A percentile compares a stretch with the other conserved stretches of the same genome.
These are phyloP conservation scores for Anisognathus igniventris DNA, from an alignment of 2,797 vertebrate species.

Conservation along the genomic window DNA sequence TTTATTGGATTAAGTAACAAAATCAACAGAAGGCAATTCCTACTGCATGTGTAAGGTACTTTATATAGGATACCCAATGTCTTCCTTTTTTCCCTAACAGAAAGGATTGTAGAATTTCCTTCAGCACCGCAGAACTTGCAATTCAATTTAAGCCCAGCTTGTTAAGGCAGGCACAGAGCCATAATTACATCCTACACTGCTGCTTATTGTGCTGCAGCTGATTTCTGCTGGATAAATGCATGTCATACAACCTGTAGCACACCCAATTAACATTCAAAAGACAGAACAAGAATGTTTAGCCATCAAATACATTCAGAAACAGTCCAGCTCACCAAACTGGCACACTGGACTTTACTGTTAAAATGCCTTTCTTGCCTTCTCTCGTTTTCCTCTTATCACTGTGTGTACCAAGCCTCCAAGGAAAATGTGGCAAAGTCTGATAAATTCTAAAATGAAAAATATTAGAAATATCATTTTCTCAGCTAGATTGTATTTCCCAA, in stretches of 20 bases:
- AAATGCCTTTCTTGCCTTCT: background rate
- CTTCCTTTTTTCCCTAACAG: background rate
- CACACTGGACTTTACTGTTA: background rate
- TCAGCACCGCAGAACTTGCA: background rate
- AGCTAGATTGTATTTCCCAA: background rate
- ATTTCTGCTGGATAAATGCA: background rate
- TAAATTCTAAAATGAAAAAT: background rate
- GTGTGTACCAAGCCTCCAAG: accelerated
- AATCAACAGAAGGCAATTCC: background rate
- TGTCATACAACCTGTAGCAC: background rate
- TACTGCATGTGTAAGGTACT: background rate
- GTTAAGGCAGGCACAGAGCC: background rate
- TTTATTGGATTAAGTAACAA: background rate
- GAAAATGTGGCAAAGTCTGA: background rate
- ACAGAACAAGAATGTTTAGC: background rate
- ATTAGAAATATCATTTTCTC: background rate
- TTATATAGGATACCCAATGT: background rate
- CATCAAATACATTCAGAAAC: background rate
- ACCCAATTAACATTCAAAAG: background rate
- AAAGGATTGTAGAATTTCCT: background rate
- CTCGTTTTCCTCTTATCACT: background rate
- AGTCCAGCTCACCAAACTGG: background rate
- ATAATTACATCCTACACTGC: background rate
- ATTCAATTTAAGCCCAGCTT: background rate
- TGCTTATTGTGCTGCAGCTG: background rate